phyloP scores from a whole-genome alignment of 2,888 invertebrate genomes.

The Tenodera sinensis region DNA sequence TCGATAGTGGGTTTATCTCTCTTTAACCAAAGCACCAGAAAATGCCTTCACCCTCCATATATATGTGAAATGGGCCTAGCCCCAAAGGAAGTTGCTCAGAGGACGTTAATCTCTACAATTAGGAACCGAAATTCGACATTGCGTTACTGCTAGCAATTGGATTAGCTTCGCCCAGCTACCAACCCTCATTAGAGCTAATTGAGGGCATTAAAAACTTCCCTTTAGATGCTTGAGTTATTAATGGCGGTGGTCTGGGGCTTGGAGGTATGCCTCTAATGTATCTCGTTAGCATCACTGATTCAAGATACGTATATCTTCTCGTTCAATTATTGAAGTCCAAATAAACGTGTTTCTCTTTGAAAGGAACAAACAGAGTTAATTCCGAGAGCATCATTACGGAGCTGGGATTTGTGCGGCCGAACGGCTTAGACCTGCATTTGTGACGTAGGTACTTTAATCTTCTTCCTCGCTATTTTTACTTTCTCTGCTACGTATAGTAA shows the following conservation, averaged over 20 bases:
- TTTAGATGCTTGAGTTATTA: not conserved
- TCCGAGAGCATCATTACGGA: not conserved
- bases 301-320: not conserved
- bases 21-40: not conserved
- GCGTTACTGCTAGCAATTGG: not conserved
- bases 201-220: not conserved
- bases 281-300: not conserved
- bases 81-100: not conserved
- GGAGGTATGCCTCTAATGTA: not conserved
- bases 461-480: no score
- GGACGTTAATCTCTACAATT: conserved; percentile 7
- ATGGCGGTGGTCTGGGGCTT: not conserved
- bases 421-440: not conserved
- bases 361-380: not conserved
- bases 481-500: no score
- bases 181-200: conserved; percentile 5
- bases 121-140: conserved; percentile 4
- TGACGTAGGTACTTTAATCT: not conserved
- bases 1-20: not conserved
- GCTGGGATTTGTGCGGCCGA: not conserved
- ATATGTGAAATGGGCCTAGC: not conserved
- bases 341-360: not conserved
- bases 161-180: not conserved
- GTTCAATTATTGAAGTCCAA: not conserved
- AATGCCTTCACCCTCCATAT: not conserved